Base-by-base conservation (phyloP, 2,888 invertebrate genomes). In the Acanthosoma haemorrhoidale region DNA sequence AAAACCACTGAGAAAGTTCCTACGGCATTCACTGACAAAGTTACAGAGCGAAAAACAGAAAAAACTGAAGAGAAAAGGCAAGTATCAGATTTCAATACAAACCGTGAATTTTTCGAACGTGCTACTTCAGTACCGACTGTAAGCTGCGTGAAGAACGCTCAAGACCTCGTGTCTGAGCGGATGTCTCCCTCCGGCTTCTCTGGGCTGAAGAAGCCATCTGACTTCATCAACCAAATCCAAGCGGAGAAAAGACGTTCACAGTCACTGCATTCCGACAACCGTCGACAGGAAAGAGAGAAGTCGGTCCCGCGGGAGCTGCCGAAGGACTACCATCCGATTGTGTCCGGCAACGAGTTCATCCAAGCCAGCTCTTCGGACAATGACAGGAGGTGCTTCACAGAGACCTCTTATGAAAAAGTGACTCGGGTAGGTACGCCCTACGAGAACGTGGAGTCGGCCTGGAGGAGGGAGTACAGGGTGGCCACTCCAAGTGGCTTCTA, bases 101-200 rank as follows among this genome's bases (percentile, higher is more conserved):
- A 71, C 25, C 71, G 71, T 15, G 69, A 73, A 41, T 73, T 73
- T 59, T 73, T 73, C 58, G 72, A 73, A 69, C 68, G 70, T 31
- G 71, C 71, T 3, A 69, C 71, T 6, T 73, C 72, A n/a, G 69
- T 64, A 1, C 72, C 72, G 5, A 58, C 41, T 4, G 60, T 36
- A 4, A 51, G 57, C 13, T 71, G 61, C 9, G 69, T 69, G 16
- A 71, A 71, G 36, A 73, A 73, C 25, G 72, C 72, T 13, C 64
- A 67, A 36, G 72, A 69, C 16, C 32, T 73, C 9, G 72, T 73
- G 6, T 67, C 71, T n/a, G 72, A 73, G 36, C 32, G 63, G 18
- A 39, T 73, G 4, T 43, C 41, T 2, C 21, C 57, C 4, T 58
- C 67, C 29, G 13, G 31, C 11, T 38, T 51, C n/a, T 32, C 67